Conservation (phyloP, 2,888 invertebrate species). For the Drosophila mulleri region DNA sequence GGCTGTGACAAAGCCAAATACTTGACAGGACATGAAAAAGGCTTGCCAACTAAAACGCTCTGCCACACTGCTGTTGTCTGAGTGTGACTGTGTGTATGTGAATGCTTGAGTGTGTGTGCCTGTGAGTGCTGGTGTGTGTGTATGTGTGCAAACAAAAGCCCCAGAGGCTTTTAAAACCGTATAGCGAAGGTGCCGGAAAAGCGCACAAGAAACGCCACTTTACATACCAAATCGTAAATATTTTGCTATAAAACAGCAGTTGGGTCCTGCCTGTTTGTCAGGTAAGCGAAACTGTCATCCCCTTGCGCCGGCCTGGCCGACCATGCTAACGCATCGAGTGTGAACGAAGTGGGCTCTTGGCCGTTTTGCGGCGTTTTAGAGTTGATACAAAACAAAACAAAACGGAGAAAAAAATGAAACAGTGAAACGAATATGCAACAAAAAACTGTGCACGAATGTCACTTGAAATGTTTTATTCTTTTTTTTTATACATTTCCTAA, state of each 20-base stretch:
- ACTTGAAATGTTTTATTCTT: constrained; percentile 59
- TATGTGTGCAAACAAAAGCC: constrained; percentile 46
- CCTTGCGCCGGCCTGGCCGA: neutral
- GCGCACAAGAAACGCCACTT: constrained; percentile 76
- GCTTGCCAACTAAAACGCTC: constrained; percentile 50
- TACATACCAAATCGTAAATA: constrained; percentile 77
- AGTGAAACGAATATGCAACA: constrained; percentile 10
- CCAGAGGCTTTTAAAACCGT: constrained; percentile 54
- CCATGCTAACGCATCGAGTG: constrained; percentile 71
- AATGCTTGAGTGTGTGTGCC: constrained; percentile 4
- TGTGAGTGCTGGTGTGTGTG: constrained; percentile 11
- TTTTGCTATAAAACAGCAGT: constrained; percentile 70
- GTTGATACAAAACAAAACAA: constrained; percentile 55
- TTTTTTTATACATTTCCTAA: constrained; percentile 51
- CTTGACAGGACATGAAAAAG: constrained; percentile 67
- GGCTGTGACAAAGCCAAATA: constrained; percentile 52
- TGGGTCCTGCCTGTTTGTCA: constrained; percentile 45
- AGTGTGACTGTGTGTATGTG: neutral
- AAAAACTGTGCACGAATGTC: constrained; percentile 48
- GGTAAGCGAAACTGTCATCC: constrained; percentile 45
- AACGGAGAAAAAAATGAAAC: constrained; percentile 6
- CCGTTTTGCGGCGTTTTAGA: constrained; percentile 69
- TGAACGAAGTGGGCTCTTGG: constrained; percentile 78
- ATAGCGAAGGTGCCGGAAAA: constrained; percentile 56
- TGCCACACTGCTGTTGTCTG: constrained; percentile 27